Evolutionary conservation across 2,888 invertebrate genomes (phyloP).

Genomic region (Dendrolimus pini): DNA sequence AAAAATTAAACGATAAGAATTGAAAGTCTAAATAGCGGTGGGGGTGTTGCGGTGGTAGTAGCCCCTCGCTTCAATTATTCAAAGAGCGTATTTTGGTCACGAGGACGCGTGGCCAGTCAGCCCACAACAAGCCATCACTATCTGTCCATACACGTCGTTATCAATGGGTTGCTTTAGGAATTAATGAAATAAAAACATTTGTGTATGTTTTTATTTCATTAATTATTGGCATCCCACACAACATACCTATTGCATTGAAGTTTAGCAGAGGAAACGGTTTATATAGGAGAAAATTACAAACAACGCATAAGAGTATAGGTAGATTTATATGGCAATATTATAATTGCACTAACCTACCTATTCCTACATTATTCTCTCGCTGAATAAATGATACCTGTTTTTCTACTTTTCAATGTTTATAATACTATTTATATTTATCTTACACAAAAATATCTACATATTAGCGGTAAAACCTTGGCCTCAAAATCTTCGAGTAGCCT

Average conservation of each 20-base stretch:
- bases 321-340: background rate
- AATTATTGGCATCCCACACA: background rate
- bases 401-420: conserved; percentile 35
- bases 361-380: conserved; percentile 6
- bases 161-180: conserved; percentile 47
- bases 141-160: conserved; percentile 25
- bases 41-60: conserved; percentile 30
- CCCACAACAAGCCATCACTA: conserved; percentile 29
- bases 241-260: background rate
- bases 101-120: conserved; percentile 43
- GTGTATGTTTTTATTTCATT: background rate
- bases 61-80: conserved; percentile 59
- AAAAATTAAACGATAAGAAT: conserved; percentile 43
- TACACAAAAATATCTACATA: conserved; percentile 55
- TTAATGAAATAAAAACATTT: conserved; percentile 42
- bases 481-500: conserved; percentile 58
- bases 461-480: conserved; percentile 67
- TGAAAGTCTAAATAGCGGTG: conserved; percentile 30
- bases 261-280: no score
- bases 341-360: background rate
- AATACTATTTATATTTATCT: conserved; percentile 42
- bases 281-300: no score
- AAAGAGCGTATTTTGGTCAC: conserved; percentile 68
- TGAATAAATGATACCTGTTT: conserved; percentile 32
- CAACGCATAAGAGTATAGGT: no score